Evolutionary conservation across 2,113 vertebrate genomes (phyloP).

Genomic region (Sciurus niger): DNA sequence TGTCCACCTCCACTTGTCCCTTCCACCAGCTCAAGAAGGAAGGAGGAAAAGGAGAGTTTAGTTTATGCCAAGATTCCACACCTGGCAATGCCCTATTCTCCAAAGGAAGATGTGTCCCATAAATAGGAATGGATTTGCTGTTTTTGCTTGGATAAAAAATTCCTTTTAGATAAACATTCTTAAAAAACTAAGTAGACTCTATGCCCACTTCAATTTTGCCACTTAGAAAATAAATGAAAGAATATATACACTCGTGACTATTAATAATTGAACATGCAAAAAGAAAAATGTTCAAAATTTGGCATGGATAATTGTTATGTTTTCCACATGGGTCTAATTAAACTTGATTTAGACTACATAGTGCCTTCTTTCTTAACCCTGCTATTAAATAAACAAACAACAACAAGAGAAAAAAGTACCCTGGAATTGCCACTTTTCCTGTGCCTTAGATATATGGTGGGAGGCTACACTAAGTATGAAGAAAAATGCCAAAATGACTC

Average conservation of each 20-base stretch:
- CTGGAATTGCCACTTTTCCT: constrained; percentile 44
- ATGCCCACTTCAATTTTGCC: constrained; percentile 33
- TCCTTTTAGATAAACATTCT: neutral
- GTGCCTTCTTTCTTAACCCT: constrained; percentile 62
- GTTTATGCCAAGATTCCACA: neutral
- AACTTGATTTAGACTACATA: constrained; percentile 70
- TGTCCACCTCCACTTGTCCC: neutral
- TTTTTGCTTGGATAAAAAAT: neutral
- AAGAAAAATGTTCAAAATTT: constrained; percentile 64
- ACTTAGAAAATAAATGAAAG: constrained; percentile 62
- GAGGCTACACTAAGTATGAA: neutral
- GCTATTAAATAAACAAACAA: constrained; percentile 71
- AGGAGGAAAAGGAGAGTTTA: neutral
- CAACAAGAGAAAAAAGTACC: constrained; percentile 1
- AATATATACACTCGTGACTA: neutral
- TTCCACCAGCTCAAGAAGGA: neutral
- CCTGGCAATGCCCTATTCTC: neutral
- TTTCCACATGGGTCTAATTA: constrained; percentile 71
- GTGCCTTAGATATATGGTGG: neutral
- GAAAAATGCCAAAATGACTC: neutral
- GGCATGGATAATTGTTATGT: constrained; percentile 59
- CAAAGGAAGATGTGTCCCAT: neutral
- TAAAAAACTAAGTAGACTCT: neutral
- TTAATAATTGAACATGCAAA: constrained; percentile 71
- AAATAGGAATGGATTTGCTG: neutral